Conservation (phyloP, 2,888 invertebrate genomes). For the Microplitis deprimator region DNA sequence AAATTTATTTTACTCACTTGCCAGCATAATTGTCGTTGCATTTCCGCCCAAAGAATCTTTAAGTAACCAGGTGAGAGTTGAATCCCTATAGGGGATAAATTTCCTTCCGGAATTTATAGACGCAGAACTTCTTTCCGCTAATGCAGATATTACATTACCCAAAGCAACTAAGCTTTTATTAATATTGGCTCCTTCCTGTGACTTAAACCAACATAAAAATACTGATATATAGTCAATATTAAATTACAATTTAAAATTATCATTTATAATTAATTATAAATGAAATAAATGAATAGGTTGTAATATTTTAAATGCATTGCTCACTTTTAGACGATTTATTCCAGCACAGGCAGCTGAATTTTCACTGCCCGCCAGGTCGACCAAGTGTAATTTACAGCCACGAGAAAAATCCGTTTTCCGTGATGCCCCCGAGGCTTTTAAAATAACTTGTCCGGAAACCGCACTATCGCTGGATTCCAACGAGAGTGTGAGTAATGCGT, state of each 20-base stretch:
- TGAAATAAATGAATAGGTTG: constrained; percentile 11
- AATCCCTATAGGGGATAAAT: constrained; percentile 86
- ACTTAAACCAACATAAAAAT: constrained; percentile 26
- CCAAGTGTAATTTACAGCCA: constrained; percentile 78
- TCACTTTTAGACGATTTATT: constrained; percentile 69
- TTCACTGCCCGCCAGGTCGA: constrained; percentile 82
- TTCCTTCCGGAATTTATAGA: constrained; percentile 67
- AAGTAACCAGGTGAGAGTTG: constrained; percentile 85
- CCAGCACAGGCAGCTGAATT: constrained; percentile 72
- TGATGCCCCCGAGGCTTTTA: constrained; percentile 35
- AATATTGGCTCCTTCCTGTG: constrained; percentile 77
- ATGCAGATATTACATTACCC: constrained; percentile 85
- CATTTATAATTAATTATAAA: not conserved
- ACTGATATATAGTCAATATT: constrained; percentile 5
- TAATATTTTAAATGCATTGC: constrained; percentile 55
- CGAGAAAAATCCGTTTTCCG: constrained; percentile 73
- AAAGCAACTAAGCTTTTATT: constrained; percentile 86
- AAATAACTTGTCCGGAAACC: constrained; percentile 71
- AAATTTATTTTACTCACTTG: constrained; percentile 74
- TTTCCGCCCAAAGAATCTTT: constrained; percentile 87
- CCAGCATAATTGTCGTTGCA: constrained; percentile 84
- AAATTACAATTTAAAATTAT: not conserved
- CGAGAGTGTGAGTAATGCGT: constrained; percentile 80
- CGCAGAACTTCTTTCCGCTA: constrained; percentile 72
- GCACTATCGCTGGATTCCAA: constrained; percentile 76